Conservation (phyloP, 2,797 vertebrate genomes). For the Sebastes hopkinsi region DNA sequence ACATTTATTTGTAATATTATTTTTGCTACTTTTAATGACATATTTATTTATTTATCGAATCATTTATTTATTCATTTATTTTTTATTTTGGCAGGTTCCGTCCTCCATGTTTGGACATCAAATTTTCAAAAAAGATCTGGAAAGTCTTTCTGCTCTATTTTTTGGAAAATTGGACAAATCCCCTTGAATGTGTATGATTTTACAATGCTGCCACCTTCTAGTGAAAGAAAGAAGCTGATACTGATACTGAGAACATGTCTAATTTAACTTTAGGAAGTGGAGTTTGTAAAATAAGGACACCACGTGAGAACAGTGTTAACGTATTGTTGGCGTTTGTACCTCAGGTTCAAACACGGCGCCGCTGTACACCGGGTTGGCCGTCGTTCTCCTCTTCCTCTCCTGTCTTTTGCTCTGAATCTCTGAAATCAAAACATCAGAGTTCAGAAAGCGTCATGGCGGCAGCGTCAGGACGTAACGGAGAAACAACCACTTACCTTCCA, state of each 20-base stretch:
- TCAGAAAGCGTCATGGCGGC: not conserved
- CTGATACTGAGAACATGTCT: not conserved
- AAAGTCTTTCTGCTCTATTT: too few species aligned
- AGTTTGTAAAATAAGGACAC: rapidly evolving
- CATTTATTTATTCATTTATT: too few species aligned
- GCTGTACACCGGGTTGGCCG: slow-evolving; percentile 98
- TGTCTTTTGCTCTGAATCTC: slow-evolving; percentile 99
- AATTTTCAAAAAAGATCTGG: too few species aligned
- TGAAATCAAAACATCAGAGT: slow-evolving; percentile 66
- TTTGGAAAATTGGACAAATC: too few species aligned
- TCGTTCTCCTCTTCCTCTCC: slow-evolving; percentile 97
- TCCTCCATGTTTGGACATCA: too few species aligned
- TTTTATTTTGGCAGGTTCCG: too few species aligned
- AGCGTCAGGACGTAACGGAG: not conserved
- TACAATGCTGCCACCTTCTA: too few species aligned
- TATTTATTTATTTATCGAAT: too few species aligned
- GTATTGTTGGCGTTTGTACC: slow-evolving; percentile 14
- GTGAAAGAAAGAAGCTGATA: too few species aligned
- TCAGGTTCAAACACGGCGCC: slow-evolving; percentile 97
- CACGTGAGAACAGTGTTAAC: not conserved
- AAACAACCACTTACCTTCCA: slow-evolving; percentile 89
- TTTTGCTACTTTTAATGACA: too few species aligned
- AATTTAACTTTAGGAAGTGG: not conserved
- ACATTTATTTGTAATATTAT: too few species aligned
- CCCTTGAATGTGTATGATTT: too few species aligned